Evolutionary conservation across 2,797 vertebrate species (phyloP).

Genomic region (Numenius phaeopus): DNA sequence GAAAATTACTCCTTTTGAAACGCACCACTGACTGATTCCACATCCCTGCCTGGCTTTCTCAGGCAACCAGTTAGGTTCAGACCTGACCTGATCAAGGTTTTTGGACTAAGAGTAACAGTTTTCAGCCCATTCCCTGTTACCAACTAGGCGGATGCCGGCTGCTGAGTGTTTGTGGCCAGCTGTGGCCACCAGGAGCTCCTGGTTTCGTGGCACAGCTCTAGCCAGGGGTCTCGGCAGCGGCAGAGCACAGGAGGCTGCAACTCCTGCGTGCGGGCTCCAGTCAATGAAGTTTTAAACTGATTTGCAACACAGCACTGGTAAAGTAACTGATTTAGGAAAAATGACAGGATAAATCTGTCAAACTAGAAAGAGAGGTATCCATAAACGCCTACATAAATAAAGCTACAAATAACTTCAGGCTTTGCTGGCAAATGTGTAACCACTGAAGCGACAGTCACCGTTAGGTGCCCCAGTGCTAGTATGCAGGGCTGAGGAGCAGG

Average conservation of each 20-base stretch:
- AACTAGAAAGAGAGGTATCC: too few species aligned
- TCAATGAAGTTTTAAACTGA: neutral
- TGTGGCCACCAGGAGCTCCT: rapidly evolving
- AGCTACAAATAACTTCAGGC: neutral
- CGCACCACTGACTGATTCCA: rapidly evolving
- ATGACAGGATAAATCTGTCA: neutral
- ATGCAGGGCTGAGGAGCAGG: neutral
- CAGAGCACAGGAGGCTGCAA: neutral
- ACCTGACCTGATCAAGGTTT: neutral
- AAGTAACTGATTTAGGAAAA: neutral
- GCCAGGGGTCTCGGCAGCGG: rapidly evolving
- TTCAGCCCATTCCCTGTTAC: neutral
- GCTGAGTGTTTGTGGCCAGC: rapidly evolving
- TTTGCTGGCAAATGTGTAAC: neutral
- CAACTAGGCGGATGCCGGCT: rapidly evolving
- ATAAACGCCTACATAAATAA: neutral
- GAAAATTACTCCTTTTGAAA: neutral
- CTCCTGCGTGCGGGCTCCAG: rapidly evolving
- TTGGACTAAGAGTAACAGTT: neutral
- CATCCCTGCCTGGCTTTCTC: neutral
- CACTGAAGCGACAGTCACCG: rapidly evolving
- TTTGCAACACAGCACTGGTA: neutral
- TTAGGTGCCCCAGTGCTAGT: too few species aligned
- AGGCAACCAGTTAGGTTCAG: neutral
- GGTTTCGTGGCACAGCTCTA: rapidly evolving